phyloP scores from a whole-genome alignment of 2,888 invertebrate species.

The Andrena chrysosceles region DNA sequence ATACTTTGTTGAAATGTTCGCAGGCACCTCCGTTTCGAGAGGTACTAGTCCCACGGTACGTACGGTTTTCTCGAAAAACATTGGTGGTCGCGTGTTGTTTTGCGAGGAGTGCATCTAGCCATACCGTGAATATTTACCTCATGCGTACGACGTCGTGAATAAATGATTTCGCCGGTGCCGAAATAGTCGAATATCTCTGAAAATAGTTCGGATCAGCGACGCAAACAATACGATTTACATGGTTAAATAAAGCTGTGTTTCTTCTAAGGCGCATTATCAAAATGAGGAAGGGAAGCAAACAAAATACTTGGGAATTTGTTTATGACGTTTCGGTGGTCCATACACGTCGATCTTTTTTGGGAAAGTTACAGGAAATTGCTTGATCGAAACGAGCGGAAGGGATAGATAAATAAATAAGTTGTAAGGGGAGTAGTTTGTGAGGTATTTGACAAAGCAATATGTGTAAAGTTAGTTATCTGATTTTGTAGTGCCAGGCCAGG shows the following conservation, averaged over 20 bases:
- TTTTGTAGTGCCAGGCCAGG: too few species aligned
- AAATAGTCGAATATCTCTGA: constrained; percentile 35
- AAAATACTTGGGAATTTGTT: too few species aligned
- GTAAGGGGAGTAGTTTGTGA: too few species aligned
- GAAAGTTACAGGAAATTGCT: too few species aligned
- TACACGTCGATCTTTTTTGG: too few species aligned
- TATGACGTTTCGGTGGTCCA: too few species aligned
- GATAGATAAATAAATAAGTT: too few species aligned
- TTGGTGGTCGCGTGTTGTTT: constrained; percentile 6
- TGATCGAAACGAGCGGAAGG: too few species aligned
- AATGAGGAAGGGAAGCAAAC: not conserved
- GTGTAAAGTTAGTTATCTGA: too few species aligned
- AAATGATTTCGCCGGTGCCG: constrained; percentile 42
- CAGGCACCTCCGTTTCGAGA: constrained; percentile 7
- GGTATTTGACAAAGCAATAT: too few species aligned
- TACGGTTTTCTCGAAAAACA: not conserved
- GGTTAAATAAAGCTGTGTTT: not conserved
- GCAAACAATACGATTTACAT: constrained; percentile 41
- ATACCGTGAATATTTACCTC: constrained; percentile 9
- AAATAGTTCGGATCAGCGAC: constrained; percentile 39
- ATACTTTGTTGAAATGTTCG: too few species aligned
- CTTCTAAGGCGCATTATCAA: not conserved
- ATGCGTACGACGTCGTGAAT: constrained; percentile 47
- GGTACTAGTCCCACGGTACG: not conserved
- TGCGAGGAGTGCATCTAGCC: constrained; percentile 25